These are phyloP conservation scores for Dendropsophus ebraccatus DNA, from an alignment of 2,113 vertebrate species.

Conservation along the genomic window DNA sequence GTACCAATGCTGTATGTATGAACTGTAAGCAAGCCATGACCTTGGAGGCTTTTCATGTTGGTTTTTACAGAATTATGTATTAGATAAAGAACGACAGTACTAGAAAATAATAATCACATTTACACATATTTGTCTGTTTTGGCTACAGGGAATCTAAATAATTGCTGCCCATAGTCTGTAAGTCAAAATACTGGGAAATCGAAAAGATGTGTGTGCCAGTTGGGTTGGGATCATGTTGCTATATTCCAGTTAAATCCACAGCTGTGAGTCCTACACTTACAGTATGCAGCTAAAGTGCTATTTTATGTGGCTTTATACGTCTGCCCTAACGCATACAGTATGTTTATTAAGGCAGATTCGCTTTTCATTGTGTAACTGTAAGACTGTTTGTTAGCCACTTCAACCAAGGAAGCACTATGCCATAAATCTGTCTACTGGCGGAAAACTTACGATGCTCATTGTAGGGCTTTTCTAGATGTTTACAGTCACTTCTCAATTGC, in stretches of 20 bases:
- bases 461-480: not conserved
- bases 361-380: constrained; percentile 6
- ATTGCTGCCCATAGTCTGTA: not conserved
- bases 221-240: not conserved
- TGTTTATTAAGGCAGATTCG: not conserved
- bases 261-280: not conserved
- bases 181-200: not conserved
- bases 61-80: too few species aligned
- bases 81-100: too few species aligned
- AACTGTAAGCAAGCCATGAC: too few species aligned
- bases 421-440: constrained; percentile 31
- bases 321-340: not conserved
- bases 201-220: not conserved
- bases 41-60: too few species aligned
- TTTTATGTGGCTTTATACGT: not conserved
- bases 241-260: not conserved
- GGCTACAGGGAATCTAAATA: not conserved
- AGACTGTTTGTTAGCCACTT: not conserved
- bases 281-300: not conserved
- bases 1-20: too few species aligned
- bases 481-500: not conserved
- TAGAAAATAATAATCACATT: too few species aligned
- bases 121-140: not conserved
- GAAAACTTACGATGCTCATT: not conserved
- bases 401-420: not conserved